Evolutionary conservation across 2,113 vertebrate genomes (phyloP), one percentile per base, ranked within the genome.

Genomic region (Actenoides lindsayi): DNA sequence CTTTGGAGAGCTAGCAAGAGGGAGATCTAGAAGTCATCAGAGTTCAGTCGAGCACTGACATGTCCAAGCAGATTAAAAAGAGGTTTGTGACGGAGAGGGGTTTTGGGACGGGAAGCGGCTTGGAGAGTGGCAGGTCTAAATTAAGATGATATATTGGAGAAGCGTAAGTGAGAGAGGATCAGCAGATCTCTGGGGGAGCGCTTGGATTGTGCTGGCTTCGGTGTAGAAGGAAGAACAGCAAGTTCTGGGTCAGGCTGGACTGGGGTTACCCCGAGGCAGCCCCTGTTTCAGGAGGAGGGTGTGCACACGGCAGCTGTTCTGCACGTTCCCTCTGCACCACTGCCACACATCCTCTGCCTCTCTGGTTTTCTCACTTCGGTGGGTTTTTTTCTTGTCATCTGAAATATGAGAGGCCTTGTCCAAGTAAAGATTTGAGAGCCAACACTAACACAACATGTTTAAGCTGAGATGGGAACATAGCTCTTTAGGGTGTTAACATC

Each of bases 321-420:
- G 56, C 25, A 5, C 2, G 1, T 59, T 71, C 53, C 27, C 16
- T 51, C 31, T 71, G 48, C 17, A 6, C 0, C 1, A 5, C 1
- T 63, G 46, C 33, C 51, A 31, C 7, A 1, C 39, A 10, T 50
- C 24, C 19, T 56, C 74, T 64, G 31, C 60, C 31, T 46, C 1
- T 6, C 39, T 4, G 1, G 16, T 48, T 15, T 83, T 90, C 33
- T 81, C 0, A 0, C 39, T 76, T 7, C 28, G 0, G 1, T 25
- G 9, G 11, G 8, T 48, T 39, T 70, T 19, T 12, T 65, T 46
- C 24, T 62, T 63, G 30, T 44, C 5, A 3, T 70, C 44, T 44
- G 68, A 75, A 74, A 23, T 31, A 41, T 4, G 4, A 4, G 50
- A 39, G 21, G 13, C 39, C 20, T 82, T 0, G 0, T 59, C 46